These are phyloP conservation scores for Odocoileus hemionus DNA, from an alignment of 2,113 vertebrate species.

Conservation along the genomic window DNA sequence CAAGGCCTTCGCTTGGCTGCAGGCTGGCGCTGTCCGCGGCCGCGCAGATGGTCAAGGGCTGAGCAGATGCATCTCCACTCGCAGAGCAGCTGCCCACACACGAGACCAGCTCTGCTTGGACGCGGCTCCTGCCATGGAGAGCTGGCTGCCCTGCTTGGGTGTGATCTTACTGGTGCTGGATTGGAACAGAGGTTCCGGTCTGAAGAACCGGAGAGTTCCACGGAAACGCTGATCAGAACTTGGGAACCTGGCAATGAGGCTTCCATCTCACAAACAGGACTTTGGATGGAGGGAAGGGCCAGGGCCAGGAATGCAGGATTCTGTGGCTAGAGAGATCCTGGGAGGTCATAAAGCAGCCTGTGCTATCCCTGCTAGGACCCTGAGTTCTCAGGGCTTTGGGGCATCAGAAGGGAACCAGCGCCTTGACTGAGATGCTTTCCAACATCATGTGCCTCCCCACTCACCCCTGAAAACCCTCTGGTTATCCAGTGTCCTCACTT, in stretches of 20 bases:
- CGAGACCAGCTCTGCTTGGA: not conserved
- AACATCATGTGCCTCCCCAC: accelerated
- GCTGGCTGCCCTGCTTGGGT: not conserved
- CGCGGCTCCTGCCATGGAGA: accelerated
- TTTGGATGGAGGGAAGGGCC: not conserved
- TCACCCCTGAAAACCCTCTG: not conserved
- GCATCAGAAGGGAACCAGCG: too few relatives aligned
- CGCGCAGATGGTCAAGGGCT: accelerated
- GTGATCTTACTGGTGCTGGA: too few relatives aligned
- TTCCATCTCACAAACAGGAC: not conserved
- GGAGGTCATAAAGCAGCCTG: too few relatives aligned
- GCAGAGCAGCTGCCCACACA: accelerated
- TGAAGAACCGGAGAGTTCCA: not conserved
- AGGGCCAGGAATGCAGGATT: not conserved
- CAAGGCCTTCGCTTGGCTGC: accelerated
- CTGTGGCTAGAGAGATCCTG: accelerated
- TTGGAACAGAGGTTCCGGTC: not conserved
- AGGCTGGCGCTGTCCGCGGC: accelerated
- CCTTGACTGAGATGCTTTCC: too few relatives aligned
- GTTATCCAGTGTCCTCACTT: not conserved
- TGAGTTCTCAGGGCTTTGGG: not conserved
- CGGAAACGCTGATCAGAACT: not conserved
- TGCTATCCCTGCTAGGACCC: accelerated
- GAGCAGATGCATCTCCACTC: accelerated
- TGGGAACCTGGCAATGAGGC: not conserved